These are phyloP conservation scores for Poeciliopsis infans DNA, from an alignment of 2,797 vertebrate genomes.

Conservation along the genomic window DNA sequence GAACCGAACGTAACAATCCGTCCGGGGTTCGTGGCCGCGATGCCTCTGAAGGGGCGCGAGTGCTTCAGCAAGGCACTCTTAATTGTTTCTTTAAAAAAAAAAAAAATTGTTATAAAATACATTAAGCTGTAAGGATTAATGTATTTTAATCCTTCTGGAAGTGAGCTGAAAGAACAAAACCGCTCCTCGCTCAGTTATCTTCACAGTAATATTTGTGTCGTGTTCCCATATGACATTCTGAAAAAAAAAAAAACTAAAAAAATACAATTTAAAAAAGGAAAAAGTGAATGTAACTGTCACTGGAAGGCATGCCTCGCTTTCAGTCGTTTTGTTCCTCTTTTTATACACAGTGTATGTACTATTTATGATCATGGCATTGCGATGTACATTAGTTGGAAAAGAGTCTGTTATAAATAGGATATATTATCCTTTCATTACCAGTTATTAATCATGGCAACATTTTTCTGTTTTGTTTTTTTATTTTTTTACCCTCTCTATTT, in stretches of 20 bases:
- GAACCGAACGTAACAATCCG: background rate
- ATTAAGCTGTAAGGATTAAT: background rate
- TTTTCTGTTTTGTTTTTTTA: slow-evolving; percentile 22
- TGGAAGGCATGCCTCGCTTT: slow-evolving; percentile 81
- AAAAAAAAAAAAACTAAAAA: background rate
- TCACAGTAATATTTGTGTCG: slow-evolving; percentile 52
- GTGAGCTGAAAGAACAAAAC: slow-evolving; percentile 34
- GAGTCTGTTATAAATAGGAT: slow-evolving; percentile 74
- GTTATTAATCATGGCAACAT: slow-evolving; percentile 64
- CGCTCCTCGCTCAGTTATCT: slow-evolving; percentile 42
- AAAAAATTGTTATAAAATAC: background rate
- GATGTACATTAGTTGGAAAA: slow-evolving; percentile 74
- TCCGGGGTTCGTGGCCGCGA: background rate
- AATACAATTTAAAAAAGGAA: slow-evolving; percentile 22
- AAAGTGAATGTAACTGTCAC: slow-evolving; percentile 80
- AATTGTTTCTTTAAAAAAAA: background rate
- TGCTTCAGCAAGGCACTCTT: background rate
- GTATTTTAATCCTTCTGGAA: no score
- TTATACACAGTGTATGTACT: slow-evolving; percentile 76
- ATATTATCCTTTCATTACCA: slow-evolving; percentile 81
- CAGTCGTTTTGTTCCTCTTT: slow-evolving; percentile 72
- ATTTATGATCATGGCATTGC: slow-evolving; percentile 76
- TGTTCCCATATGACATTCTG: slow-evolving; percentile 51
- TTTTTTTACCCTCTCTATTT: background rate
- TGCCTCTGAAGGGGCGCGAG: background rate